Evolutionary conservation across 2,113 vertebrate genomes (phyloP).

Genomic region (Oenanthe melanoleuca): DNA sequence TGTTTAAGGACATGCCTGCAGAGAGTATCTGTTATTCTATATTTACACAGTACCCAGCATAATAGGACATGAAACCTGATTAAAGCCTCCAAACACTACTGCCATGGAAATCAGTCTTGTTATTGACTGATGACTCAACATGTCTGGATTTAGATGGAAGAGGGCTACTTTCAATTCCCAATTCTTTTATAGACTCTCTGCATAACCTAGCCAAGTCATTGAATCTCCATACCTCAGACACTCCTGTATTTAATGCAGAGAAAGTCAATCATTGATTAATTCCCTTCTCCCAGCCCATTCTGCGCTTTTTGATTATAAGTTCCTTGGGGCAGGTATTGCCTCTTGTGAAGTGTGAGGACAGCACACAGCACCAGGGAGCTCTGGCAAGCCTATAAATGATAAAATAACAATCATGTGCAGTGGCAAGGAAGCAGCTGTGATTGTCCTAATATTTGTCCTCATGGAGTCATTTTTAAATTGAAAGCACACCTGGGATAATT

Average conservation of each 20-base stretch:
- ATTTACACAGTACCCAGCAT: conserved; percentile 48
- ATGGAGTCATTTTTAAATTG: conserved; percentile 35
- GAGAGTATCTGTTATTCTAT: conserved; percentile 54
- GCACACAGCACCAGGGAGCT: background rate
- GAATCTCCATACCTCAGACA: conserved; percentile 42
- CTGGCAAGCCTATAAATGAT: background rate
- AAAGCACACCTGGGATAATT: conserved; percentile 47
- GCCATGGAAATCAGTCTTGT: conserved; percentile 58
- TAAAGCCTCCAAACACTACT: conserved; percentile 48
- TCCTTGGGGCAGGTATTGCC: background rate
- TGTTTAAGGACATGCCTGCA: conserved; percentile 44
- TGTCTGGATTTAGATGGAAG: conserved; percentile 61
- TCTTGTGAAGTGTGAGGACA: background rate
- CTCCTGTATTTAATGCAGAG: conserved; percentile 44
- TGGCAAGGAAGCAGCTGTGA: conserved; percentile 33
- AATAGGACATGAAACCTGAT: conserved; percentile 56
- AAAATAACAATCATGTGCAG: conserved; percentile 31
- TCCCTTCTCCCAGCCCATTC: conserved; percentile 7
- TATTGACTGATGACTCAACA: conserved; percentile 68
- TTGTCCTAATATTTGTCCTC: conserved; percentile 59
- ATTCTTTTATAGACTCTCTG: conserved; percentile 49
- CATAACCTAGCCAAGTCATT: conserved; percentile 43
- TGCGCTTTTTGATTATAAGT: background rate
- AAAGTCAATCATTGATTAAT: conserved; percentile 51
- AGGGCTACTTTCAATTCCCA: conserved; percentile 54